Evolutionary conservation across 1,140 invertebrate genomes (phyloP).

Genomic region (Drosophila hydei): DNA sequence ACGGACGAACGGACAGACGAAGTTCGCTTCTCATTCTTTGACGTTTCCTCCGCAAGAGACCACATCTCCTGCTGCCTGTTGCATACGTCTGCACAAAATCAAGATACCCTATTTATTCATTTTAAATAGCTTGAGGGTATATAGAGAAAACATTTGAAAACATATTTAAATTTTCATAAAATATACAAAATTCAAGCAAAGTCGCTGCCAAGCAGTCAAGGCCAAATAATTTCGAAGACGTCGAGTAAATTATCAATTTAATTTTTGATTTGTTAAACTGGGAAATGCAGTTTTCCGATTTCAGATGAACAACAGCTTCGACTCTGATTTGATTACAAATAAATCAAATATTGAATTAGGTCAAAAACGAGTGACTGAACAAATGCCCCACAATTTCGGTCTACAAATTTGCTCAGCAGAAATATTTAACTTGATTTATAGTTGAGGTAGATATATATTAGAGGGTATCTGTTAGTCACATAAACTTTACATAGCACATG

Average conservation of each 20-base stretch:
- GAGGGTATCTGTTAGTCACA: not conserved
- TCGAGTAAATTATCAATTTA: slow-evolving; percentile 28
- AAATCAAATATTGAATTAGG: slow-evolving; percentile 33
- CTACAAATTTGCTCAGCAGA: too few relatives aligned
- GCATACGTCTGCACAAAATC: not conserved
- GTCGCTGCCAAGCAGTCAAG: slow-evolving; percentile 12
- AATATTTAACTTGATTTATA: too few relatives aligned
- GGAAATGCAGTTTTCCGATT: slow-evolving; percentile 13
- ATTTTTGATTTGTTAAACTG: slow-evolving; percentile 29
- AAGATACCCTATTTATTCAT: too few relatives aligned
- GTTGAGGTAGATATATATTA: too few relatives aligned
- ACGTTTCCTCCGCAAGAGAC: too few relatives aligned
- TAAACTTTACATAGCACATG: not conserved
- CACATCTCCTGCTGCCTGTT: too few relatives aligned
- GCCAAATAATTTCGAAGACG: slow-evolving; percentile 19
- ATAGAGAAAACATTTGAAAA: slow-evolving; percentile 6
- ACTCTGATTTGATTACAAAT: slow-evolving; percentile 7
- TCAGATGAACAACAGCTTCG: slow-evolving; percentile 20
- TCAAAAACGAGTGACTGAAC: slow-evolving; percentile 11
- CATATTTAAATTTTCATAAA: slow-evolving; percentile 18
- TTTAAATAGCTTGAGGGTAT: not conserved
- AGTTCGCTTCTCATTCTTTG: too few relatives aligned
- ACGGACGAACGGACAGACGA: too few relatives aligned
- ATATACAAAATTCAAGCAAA: slow-evolving; percentile 13
- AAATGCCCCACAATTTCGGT: slow-evolving; percentile 15